phyloP scores from a whole-genome alignment of 2,797 vertebrate species.

The Crypturellus tataupa region DNA sequence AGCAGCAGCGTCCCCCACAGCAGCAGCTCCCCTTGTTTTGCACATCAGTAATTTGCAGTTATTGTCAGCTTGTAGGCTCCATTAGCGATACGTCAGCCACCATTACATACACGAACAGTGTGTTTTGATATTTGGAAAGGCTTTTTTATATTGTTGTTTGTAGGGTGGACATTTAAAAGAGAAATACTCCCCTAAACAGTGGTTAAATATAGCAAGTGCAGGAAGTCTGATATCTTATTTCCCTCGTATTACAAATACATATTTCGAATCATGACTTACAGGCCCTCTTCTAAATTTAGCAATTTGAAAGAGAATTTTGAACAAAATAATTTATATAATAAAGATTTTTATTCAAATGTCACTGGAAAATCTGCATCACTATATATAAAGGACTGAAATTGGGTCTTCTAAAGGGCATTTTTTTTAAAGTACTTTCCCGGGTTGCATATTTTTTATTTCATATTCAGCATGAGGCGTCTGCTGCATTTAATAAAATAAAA shows the following conservation, averaged over 20 bases:
- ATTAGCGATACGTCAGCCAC: conserved; percentile 10
- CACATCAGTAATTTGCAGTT: background rate
- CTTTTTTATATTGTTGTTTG: background rate
- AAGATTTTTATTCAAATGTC: conserved; percentile 57
- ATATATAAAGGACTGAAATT: conserved; percentile 37
- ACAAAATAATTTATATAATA: conserved; percentile 46
- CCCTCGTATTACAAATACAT: background rate
- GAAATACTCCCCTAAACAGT: conserved; percentile 2
- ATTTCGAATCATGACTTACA: conserved; percentile 6
- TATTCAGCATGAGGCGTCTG: conserved; percentile 70
- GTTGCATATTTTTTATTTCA: conserved; percentile 73
- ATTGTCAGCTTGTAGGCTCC: conserved; percentile 49
- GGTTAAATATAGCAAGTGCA: background rate
- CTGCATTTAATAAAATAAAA: conserved; percentile 81
- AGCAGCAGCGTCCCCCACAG: background rate
- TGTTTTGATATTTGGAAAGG: background rate
- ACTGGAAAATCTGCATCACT: conserved; percentile 32
- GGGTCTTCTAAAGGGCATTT: conserved; percentile 51
- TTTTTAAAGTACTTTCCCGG: conserved; percentile 65
- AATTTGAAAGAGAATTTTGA: conserved; percentile 46
- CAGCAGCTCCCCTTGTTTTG: background rate
- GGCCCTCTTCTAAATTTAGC: conserved; percentile 47
- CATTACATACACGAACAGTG: background rate
- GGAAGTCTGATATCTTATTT: background rate
- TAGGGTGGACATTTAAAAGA: background rate